Evolutionary conservation across 2,888 invertebrate genomes (phyloP), one percentile per base, ranked within the genome.

Genomic region (Plagodis dolabraria): DNA sequence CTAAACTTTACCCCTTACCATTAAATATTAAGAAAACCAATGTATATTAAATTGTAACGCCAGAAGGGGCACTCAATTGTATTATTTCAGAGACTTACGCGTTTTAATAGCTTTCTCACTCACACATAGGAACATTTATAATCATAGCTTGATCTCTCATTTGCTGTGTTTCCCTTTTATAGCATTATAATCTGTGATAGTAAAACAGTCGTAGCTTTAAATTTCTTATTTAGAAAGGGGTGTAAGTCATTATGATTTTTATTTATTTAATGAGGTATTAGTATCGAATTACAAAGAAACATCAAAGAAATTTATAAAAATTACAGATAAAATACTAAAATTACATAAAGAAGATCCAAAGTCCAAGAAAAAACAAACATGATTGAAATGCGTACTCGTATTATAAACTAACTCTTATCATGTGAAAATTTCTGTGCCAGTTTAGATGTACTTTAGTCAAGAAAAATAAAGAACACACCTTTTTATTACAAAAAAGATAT

Each of bases 41-140:
- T 60, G 57, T 8, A 69, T 60, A 74, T 58, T 77, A 70, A 77
- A 78, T 68, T 72, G 69, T 69, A 75, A 77, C 72, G 72, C 70
- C 63, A 57, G 60, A 67, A 61, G 66, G 64, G 72, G 68, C 69
- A 64, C 69, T 71, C 71, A 69, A 67, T 75, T 76, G 75, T 75
- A 74, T 75, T 75, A 69, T 67, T 65, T 56, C 57, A 67, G 69
- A 49, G 49, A 45, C 36, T 50, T 53, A 36, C 53, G 46, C 34
- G 40, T 34, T 40, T 10, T 22, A 22, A 36, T 36, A 22, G 67
- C 63, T 49, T 6, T 59, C 58, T 58, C 59, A n/a, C 33, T 59
- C 22, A 35, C 47, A 43, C 53, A 40, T 12, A 5, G n/a, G 7
- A n/a, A 9, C 8, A 6, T 33, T 6, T 54, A 58, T 59, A 48